Evolutionary conservation across 2,113 vertebrate species (phyloP), one percentile per base, ranked within the genome.

Genomic region (Hippocampus mohnikei): DNA sequence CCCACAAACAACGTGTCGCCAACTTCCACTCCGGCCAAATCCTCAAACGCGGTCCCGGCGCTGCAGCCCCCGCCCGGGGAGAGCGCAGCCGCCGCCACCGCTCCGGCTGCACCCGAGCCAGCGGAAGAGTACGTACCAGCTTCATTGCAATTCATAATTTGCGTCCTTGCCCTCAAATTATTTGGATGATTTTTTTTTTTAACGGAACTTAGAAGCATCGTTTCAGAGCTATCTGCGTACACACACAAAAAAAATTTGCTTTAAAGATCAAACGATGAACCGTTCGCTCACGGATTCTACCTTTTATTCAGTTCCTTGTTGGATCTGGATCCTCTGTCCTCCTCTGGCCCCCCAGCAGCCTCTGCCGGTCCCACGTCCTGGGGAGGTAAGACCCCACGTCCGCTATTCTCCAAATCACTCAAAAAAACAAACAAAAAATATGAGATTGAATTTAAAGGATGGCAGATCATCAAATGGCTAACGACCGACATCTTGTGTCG

Each of bases 1-100:
- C 97, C 97, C 72, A 96, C 92, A 76, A 95, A 93, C 87, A 93
- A 96, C 21, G 95, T 95, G 29, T 98, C 96, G 78, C 97, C 97
- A n/a, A 98, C 93, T 70, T 96, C 96, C 63, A 98, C 96, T 85
- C 97, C 97, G 73, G 94, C 96, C 74, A 98, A 96, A 93, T 94
- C 93, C 76, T 92, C 94, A 69, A 94, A 95, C 67, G 94, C 94
- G 0, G 94, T 96, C 74, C 94, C 95, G 69, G 90, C 94, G 0
- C 89, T 97, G 75, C 96, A 97, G 90, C 92, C 96, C 41, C 96
- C 97, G 84, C 94, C 95, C 56, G 92, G 83, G 12, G 92, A 91
- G 15, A 59, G 61, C 6, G 81, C 77, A 2, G 72, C 56, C 2
- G 83, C 81, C 0, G 84, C 85, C 1, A 85, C 87, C 1, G 71